Evolutionary conservation across 1,140 invertebrate species (phyloP).

Genomic region (Nixonia krombeini): DNA sequence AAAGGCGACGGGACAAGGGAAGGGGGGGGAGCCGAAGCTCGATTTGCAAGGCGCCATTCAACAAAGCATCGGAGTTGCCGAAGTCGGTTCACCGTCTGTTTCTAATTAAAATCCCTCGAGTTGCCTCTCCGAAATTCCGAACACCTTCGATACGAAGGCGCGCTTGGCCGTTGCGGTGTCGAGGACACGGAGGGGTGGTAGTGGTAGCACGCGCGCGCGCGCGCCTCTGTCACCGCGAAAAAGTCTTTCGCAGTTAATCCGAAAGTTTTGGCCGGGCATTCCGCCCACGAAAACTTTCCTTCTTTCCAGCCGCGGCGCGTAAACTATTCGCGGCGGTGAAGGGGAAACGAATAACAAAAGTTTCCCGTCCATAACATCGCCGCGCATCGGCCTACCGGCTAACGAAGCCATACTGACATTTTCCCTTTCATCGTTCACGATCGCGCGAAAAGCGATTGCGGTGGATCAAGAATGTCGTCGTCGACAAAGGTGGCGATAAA

Average conservation of each 20-base stretch:
- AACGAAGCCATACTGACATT: constrained; percentile 20
- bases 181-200: not conserved
- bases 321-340: constrained; percentile 36
- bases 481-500: no score
- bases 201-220: constrained; percentile 16
- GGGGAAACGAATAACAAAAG: constrained; percentile 46
- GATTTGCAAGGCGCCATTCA: not conserved
- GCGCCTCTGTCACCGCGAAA: constrained; percentile 12
- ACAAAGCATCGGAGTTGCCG: constrained; percentile 7
- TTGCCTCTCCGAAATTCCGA: constrained; percentile 11
- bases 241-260: constrained; percentile 41
- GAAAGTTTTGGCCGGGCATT: constrained; percentile 36
- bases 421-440: not conserved
- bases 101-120: constrained; percentile 19
- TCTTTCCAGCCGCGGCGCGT: constrained; percentile 24
- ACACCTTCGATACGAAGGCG: constrained; percentile 14
- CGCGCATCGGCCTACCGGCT: constrained; percentile 27
- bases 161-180: not conserved
- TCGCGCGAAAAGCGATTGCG: not conserved
- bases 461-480: no score
- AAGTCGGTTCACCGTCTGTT: not conserved
- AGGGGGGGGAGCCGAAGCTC: not conserved
- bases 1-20: not conserved
- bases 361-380: constrained; percentile 44
- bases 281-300: constrained; percentile 25